Evolutionary conservation across 2,113 vertebrate species (phyloP), one percentile per base, ranked within the genome.

Genomic region (Odontophorus gujanensis): DNA sequence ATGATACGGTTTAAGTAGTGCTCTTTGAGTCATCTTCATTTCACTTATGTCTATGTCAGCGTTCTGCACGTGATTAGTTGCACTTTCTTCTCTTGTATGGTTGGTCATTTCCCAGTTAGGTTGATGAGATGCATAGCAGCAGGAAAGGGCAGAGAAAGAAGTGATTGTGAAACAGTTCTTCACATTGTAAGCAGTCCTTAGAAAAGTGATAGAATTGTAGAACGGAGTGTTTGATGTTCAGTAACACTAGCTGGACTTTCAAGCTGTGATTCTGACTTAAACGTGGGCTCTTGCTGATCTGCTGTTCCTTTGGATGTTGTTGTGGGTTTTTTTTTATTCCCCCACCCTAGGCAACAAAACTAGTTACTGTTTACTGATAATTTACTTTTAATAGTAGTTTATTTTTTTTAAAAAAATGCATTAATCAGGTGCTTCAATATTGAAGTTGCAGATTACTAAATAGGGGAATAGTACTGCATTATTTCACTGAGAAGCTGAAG

Each of bases 401-500:
- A 40, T 81, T 81, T 3, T 79, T n/a, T n/a, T 71, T 82, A 9
- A 48, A 53, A 9, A 50, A 53, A 28, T 89, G 81, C 21, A 10
- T 85, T 89, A 51, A 8, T 38, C 26, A 13, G 19, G 8, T 87
- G 50, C 45, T 92, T 15, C 79, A 91, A 40, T 76, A 74, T 4
- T 87, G 30, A 80, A 34, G 4, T 66, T 93, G 17, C 67, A 50
- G n/a, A 36, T 81, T 67, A 47, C 62, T 76, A 61, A 89, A 63
- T 47, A 50, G 62, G 26, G 69, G 15, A 69, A 22, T 75, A 51
- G 34, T 59, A 45, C 34, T 62, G 1, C 2, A 8, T 57, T 72
- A 25, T 15, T 86, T 72, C 18, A 53, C 66, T 93, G 76, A n/a
- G 79, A 89, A 89, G n/a, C 45, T 73, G 68, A 81, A 91, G 87